Base-by-base conservation (phyloP, 2,888 invertebrate genomes). In the Leptopilina drosophilae region DNA sequence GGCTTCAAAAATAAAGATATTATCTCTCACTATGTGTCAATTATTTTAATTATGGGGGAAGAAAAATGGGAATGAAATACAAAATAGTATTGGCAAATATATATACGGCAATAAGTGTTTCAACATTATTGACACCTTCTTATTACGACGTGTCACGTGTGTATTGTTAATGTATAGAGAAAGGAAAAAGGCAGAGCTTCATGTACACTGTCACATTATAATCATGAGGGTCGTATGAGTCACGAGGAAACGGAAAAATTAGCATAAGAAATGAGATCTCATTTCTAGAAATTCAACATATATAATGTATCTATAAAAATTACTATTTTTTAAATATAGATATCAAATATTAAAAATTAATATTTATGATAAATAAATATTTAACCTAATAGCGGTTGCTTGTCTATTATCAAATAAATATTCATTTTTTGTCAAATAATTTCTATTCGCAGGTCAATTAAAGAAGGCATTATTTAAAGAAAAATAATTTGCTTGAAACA, bases 101-200 rank as follows among this genome's bases (percentile, higher is more conserved):
- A 49, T 33, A 33, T 33, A 33, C 33, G 33, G 49, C 56, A 42
- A 20, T 33, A 73, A 33, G 73, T 56, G 33, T 73, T 73, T 33
- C 73, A 56, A 73, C 56, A 73, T n/a, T 56, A 73, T 73, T 53
- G 73, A 73, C 73, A 73, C 73, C 73, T 69, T 69, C 69, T 53
- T 73, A 73, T 56, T 26, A 73, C 53, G 26, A 33, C 49, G 14
- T 53, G 53, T 56, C 56, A 73, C 53, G 53, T 56, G 73, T 56
- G 73, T n/a, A 73, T 73, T 73, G 73, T 73, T 73, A 73, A 26
- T 33, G 73, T n/a, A 73, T 33, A 56, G 73, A 73, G 73, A 73
- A 73, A 73, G 73, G 73, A 73, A 73, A 73, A 56, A 49, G 53
- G 73, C 73, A 73, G 33, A 73, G 73, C 53, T 56, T 40, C 56